Base-by-base conservation (phyloP, 2,797 vertebrate genomes). In the Peromyscus eremicus region DNA sequence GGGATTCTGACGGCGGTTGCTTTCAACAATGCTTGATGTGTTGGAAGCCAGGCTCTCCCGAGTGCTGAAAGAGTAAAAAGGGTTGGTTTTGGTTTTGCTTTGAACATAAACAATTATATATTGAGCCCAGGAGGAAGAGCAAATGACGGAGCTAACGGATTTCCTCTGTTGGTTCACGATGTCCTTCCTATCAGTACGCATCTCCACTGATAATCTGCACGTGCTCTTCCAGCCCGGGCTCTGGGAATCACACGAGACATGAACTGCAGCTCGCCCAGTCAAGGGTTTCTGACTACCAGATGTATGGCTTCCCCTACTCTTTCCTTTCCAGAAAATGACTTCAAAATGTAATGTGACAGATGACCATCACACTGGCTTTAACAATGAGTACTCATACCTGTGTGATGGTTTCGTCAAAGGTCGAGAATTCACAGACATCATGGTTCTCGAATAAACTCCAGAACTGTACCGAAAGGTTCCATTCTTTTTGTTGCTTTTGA, bases 41-140 rank as follows among this genome's bases (percentile, higher is more conserved):
- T 99, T 99, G 98, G 99, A 99, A 97, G 99, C 99, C 99, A 99
- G 99, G 99, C 99, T 99, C 99, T 99, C 99, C 94, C 99, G 99
- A 97, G 99, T 99, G 98, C 99, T 99, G 98, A 94, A 52, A 98
- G 97, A 99, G 98, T 97, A 98, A 96, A 97, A 80, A 97, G 98
- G 98, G 98, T 96, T 98, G 5, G 98, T 97, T 98, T 95, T 8
- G 98, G 52, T 97, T 98, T 95, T 89, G 89, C 96, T 96, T 90
- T 76, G 94, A 97, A 97, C 71, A 94, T 96, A 96, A 96, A 97
- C 29, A 93, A 96, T 97, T 93, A 92, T 23, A 66, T 57, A 97
- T 10, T 46, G 95, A 97, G 29, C 97, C 86, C 96, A 96, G 94
- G 97, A 40, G 98, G 96, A 98, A 98, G 97, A 98, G 97, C 97